phyloP scores from a whole-genome alignment of 2,888 invertebrate genomes.

The Syritta pipiens region DNA sequence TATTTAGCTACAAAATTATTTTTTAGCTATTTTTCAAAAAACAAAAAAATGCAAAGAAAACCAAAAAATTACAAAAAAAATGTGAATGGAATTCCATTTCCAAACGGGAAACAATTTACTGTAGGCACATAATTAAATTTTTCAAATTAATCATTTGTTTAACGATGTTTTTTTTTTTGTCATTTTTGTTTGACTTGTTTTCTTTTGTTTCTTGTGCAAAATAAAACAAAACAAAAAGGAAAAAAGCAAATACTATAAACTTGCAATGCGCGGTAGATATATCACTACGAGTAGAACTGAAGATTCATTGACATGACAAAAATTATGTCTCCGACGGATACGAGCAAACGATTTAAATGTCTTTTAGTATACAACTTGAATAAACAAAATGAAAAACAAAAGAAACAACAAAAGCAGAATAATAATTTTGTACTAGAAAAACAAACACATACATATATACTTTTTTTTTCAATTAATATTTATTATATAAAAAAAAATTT shows the following conservation, averaged over 20 bases:
- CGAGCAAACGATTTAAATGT: background rate
- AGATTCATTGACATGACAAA: conserved; percentile 11
- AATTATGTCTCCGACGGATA: conserved; percentile 21
- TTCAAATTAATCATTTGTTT: too few relatives aligned
- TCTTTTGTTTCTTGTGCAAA: conserved; percentile 4
- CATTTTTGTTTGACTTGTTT: conserved; percentile 2
- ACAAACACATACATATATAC: conserved; percentile 21
- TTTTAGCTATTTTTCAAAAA: conserved; percentile 51
- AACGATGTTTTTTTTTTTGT: background rate
- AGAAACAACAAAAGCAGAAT: too few relatives aligned
- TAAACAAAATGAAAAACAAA: too few relatives aligned
- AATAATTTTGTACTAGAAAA: conserved; percentile 33
- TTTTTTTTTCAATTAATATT: conserved; percentile 35
- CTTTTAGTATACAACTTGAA: conserved; percentile 21
- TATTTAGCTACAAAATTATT: conserved; percentile 59
- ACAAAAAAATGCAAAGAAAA: background rate
- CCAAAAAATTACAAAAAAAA: conserved; percentile 22
- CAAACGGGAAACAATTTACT: conserved; percentile 54
- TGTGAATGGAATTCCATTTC: conserved; percentile 26
- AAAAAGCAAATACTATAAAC: background rate
- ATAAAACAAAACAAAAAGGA: background rate
- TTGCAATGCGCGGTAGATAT: conserved; percentile 13
- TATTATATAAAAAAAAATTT: conserved; percentile 28
- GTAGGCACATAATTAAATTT: conserved; percentile 31
- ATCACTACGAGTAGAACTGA: conserved; percentile 10